Conservation (phyloP, 2,888 invertebrate genomes). For the Minunthozetes semirufus region DNA sequence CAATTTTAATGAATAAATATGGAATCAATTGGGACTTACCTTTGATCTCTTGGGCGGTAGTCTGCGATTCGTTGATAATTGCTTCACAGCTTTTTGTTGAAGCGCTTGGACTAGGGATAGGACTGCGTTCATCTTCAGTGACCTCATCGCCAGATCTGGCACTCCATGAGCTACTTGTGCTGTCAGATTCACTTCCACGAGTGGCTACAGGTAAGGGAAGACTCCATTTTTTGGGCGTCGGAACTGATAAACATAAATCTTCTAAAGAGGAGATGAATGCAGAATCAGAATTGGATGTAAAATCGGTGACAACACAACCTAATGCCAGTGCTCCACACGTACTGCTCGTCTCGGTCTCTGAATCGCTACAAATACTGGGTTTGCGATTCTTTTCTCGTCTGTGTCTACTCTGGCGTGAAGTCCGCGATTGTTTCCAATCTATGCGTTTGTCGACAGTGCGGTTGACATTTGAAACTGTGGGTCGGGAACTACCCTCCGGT, state of each 20-base stretch:
- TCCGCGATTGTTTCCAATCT: neutral
- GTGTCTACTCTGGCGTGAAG: neutral
- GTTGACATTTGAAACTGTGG: neutral
- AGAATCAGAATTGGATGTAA: neutral
- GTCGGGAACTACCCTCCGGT: neutral
- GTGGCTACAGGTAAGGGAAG: constrained; percentile 32
- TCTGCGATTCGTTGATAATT: neutral
- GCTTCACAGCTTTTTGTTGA: constrained; percentile 33
- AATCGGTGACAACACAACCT: neutral
- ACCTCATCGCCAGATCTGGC: constrained; percentile 34
- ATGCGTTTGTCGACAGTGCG: neutral
- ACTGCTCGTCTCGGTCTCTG: constrained; percentile 32
- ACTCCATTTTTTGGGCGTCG: constrained; percentile 34
- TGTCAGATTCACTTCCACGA: constrained; percentile 34
- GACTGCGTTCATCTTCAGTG: constrained; percentile 36
- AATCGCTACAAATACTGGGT: constrained; percentile 31
- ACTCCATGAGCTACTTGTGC: constrained; percentile 31
- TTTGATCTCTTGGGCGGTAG: neutral
- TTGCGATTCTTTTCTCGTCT: constrained; percentile 15
- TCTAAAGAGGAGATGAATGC: constrained; percentile 10
- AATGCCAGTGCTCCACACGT: constrained; percentile 20
- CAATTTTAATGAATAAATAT: too few relatives aligned
- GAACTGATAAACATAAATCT: constrained; percentile 18
- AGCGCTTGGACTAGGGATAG: constrained; percentile 35
- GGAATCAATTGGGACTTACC: neutral